phyloP scores from a whole-genome alignment of 2,113 vertebrate genomes.

The Nesogale talazaci region DNA sequence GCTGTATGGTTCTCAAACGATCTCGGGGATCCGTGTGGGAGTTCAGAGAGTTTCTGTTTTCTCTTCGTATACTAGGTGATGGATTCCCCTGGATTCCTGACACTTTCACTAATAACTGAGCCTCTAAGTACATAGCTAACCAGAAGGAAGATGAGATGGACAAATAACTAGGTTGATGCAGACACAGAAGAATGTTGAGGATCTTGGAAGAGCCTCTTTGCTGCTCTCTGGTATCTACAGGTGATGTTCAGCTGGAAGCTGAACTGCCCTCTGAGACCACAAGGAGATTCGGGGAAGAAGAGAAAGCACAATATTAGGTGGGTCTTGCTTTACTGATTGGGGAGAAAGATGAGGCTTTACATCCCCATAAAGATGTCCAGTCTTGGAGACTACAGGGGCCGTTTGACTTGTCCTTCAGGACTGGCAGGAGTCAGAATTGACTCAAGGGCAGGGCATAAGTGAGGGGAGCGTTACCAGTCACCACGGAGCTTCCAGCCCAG shows the following conservation, averaged over 20 bases:
- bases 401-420: no score
- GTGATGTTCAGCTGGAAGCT: background rate
- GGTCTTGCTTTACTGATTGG: background rate
- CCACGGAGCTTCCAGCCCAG: background rate
- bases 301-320: background rate
- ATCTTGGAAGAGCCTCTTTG: background rate
- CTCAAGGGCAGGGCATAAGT: no score
- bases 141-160: background rate
- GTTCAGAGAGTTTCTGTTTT: background rate
- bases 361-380: no score
- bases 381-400: no score
- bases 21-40: background rate
- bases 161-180: background rate
- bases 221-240: background rate
- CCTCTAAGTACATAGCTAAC: background rate
- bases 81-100: background rate
- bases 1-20: background rate
- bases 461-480: background rate
- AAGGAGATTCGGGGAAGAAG: background rate
- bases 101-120: conserved; percentile 28
- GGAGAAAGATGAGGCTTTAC: no score
- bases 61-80: background rate
- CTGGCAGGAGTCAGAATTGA: no score
- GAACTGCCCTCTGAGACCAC: background rate
- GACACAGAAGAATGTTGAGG: background rate